Evolutionary conservation across 2,113 vertebrate genomes (phyloP).

Genomic region (Prunella himalayana): DNA sequence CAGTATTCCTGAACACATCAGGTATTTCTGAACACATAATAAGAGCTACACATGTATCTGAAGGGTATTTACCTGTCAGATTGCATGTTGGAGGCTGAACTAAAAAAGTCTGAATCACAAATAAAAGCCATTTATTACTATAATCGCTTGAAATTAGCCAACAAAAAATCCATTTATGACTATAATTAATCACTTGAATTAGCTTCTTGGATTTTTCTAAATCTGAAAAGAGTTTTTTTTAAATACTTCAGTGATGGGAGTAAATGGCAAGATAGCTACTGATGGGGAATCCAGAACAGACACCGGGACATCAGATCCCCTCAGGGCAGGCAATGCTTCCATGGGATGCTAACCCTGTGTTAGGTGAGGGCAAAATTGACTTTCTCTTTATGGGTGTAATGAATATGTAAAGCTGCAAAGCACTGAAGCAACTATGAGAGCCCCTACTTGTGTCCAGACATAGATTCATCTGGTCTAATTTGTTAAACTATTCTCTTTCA

Average conservation of each 20-base stretch:
- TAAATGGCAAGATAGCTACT: background rate
- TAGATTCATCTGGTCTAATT: background rate
- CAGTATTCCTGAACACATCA: background rate
- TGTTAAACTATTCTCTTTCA: background rate
- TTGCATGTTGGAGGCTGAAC: background rate
- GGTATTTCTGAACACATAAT: background rate
- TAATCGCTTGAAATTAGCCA: background rate
- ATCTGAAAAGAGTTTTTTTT: background rate
- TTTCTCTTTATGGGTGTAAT: background rate
- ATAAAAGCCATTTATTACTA: background rate
- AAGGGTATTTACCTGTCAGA: background rate
- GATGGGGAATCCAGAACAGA: background rate
- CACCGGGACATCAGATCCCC: rapidly evolving
- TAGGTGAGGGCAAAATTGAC: background rate
- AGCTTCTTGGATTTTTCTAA: background rate
- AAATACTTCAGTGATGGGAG: background rate
- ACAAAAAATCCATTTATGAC: background rate
- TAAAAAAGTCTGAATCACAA: background rate
- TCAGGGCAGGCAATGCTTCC: background rate
- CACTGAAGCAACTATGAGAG: background rate
- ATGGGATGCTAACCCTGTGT: background rate
- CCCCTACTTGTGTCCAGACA: background rate
- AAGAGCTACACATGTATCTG: background rate
- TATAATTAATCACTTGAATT: background rate
- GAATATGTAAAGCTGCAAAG: background rate